A percentile compares a stretch with the other conserved stretches of the same genome.
Evolutionary conservation across 2,888 invertebrate species (phyloP).

Genomic region (Drosophila eohydei): DNA sequence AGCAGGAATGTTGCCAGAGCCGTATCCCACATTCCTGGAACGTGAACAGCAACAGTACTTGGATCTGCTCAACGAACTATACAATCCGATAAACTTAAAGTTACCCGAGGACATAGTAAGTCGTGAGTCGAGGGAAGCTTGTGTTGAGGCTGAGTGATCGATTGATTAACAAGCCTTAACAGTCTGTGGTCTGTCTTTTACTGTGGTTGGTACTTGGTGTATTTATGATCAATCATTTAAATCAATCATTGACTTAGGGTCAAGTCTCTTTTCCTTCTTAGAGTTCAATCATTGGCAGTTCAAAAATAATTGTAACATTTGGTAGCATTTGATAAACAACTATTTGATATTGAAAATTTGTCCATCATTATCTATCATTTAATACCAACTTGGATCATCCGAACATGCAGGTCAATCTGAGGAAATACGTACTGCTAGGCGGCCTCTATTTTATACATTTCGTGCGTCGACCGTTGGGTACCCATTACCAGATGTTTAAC

Average conservation of each 20-base stretch:
- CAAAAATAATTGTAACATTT: too few relatives aligned
- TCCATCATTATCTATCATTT: too few relatives aligned
- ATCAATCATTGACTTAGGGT: too few relatives aligned
- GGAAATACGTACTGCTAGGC: conserved; percentile 76
- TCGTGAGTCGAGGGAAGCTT: too few relatives aligned
- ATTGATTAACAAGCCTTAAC: not conserved
- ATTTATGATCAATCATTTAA: too few relatives aligned
- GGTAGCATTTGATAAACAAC: too few relatives aligned
- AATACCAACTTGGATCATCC: not conserved
- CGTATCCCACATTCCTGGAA: conserved; percentile 62
- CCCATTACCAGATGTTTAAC: conserved; percentile 70
- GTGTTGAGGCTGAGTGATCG: not conserved
- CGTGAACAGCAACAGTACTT: conserved; percentile 64
- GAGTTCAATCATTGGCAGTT: too few relatives aligned
- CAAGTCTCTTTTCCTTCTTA: too few relatives aligned
- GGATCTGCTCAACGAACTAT: conserved; percentile 54
- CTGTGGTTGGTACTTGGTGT: not conserved
- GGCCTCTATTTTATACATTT: conserved; percentile 80
- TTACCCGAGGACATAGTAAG: conserved; percentile 70
- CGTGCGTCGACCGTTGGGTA: conserved; percentile 68
- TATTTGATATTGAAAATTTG: not conserved
- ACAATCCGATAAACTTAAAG: conserved; percentile 61
- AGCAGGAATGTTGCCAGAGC: conserved; percentile 62
- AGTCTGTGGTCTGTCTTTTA: not conserved
- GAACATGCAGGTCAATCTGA: conserved; percentile 77